phyloP scores from a whole-genome alignment of 2,888 invertebrate genomes.

The Hedya salicella region DNA sequence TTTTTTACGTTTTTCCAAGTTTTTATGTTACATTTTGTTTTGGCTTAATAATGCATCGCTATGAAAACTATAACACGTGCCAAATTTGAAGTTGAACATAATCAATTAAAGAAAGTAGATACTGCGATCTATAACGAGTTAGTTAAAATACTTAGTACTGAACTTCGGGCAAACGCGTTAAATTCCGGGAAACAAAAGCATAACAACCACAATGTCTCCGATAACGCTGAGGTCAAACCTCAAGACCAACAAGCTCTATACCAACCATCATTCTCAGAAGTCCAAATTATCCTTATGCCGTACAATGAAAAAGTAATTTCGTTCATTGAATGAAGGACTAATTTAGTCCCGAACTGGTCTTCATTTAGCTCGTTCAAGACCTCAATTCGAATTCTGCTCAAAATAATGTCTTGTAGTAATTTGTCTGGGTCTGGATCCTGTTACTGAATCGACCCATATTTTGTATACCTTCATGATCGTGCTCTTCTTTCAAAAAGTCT shows the following conservation, averaged over 20 bases:
- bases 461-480: background rate
- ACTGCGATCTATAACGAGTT: too few species aligned
- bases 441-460: background rate
- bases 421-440: background rate
- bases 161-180: background rate
- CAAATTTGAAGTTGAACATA: too few species aligned
- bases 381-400: constrained; percentile 16
- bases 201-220: constrained; percentile 12
- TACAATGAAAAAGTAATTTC: constrained; percentile 9
- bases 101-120: too few species aligned
- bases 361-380: constrained; percentile 9
- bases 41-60: too few species aligned
- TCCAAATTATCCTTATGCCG: constrained; percentile 14
- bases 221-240: constrained; percentile 14
- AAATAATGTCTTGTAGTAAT: constrained; percentile 16
- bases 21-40: too few species aligned
- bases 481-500: background rate
- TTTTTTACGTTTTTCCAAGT: too few species aligned
- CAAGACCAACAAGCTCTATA: constrained; percentile 14
- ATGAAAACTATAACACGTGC: too few species aligned
- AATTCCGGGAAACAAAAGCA: constrained; percentile 13
- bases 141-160: background rate
- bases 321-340: constrained; percentile 13
- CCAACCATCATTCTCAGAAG: background rate
- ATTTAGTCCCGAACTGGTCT: constrained; percentile 9